Conservation (phyloP, 2,888 invertebrate genomes). For the Leptopterna dolabrata region DNA sequence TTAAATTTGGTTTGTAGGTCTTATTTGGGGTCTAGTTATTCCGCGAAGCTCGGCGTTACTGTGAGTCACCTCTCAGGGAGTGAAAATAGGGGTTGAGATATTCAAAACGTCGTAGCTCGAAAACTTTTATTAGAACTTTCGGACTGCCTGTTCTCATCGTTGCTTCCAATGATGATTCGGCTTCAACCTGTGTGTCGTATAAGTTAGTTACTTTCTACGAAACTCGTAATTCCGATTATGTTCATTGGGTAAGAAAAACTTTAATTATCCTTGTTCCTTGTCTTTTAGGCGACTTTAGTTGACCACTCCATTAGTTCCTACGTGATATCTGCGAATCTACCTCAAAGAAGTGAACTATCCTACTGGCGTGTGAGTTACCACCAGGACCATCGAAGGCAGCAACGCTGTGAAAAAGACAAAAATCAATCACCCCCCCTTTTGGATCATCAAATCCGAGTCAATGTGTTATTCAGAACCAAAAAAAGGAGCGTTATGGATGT, state of each 20-base stretch:
- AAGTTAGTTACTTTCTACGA: too few species aligned
- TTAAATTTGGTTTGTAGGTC: too few species aligned
- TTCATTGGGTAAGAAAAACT: background rate
- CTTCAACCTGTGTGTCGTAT: too few species aligned
- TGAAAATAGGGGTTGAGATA: too few species aligned
- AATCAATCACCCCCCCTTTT: background rate
- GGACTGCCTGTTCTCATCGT: too few species aligned
- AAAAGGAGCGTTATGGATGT: too few species aligned
- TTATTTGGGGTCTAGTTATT: too few species aligned
- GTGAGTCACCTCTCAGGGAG: too few species aligned
- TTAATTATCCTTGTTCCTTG: background rate
- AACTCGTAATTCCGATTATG: background rate
- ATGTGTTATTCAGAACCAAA: background rate
- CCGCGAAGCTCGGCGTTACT: too few species aligned
- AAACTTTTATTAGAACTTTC: too few species aligned
- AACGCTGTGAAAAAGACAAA: background rate
- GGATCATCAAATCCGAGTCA: background rate
- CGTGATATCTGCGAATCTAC: background rate
- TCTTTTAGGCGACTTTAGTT: background rate
- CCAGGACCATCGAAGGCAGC: background rate
- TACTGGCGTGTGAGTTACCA: constrained; percentile 18
- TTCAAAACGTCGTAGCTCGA: too few species aligned
- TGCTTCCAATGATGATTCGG: too few species aligned
- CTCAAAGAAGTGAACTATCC: background rate
- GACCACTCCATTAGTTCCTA: background rate